Conservation (phyloP, 1,140 invertebrate genomes). For the Coboldia fuscipes region DNA sequence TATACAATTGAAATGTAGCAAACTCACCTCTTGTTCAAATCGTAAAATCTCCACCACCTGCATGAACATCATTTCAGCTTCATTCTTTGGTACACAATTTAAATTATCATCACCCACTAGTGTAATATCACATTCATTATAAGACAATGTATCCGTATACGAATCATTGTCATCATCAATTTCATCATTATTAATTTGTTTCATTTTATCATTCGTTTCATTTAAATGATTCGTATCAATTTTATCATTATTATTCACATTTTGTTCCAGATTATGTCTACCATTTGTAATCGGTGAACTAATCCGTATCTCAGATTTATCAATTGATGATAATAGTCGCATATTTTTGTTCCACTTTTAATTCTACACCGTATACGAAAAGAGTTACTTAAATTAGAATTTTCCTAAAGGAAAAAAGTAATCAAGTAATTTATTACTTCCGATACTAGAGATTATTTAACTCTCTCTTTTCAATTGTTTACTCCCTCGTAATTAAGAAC, state of each 20-base stretch:
- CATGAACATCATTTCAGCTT: conserved; percentile 20
- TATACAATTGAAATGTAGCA: conserved; percentile 5
- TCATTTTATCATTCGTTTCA: conserved; percentile 1
- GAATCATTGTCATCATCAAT: conserved; percentile 4
- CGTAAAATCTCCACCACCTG: conserved; percentile 21
- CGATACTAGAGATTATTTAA: too few species aligned
- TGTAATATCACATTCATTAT: conserved; percentile 16
- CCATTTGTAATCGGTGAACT: too few species aligned
- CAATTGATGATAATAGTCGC: background rate
- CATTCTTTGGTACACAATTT: conserved; percentile 18
- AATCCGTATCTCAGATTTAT: conserved; percentile 1
- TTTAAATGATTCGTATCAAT: background rate
- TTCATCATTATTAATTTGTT: background rate
- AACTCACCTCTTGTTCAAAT: conserved; percentile 22
- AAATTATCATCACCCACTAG: conserved; percentile 17
- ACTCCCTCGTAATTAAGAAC: too few species aligned
- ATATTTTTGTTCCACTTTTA: too few species aligned
- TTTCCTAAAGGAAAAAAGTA: too few species aligned
- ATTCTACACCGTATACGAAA: too few species aligned
- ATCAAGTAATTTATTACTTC: too few species aligned
- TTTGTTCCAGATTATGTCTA: background rate
- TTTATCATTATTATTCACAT: background rate
- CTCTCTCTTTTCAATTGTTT: too few species aligned
- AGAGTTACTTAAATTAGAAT: too few species aligned
- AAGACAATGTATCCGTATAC: conserved; percentile 15